Evolutionary conservation across 2,797 vertebrate genomes (phyloP).

Genomic region (Toxotes lorentzi): DNA sequence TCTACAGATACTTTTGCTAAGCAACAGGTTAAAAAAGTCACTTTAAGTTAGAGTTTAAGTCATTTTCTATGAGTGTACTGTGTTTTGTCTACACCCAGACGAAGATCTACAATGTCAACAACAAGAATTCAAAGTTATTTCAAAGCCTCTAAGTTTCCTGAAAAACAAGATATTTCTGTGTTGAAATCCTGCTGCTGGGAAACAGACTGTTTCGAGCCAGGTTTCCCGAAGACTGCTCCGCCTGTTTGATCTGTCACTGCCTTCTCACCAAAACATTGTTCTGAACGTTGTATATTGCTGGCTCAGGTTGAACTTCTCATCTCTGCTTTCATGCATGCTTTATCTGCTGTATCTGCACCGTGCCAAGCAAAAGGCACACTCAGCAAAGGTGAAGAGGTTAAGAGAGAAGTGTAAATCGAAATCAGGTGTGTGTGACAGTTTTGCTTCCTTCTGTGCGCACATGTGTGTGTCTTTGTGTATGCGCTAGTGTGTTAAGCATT

Average conservation of each 20-base stretch:
- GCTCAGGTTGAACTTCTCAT: constrained; percentile 27
- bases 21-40: too few relatives aligned
- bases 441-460: constrained; percentile 40
- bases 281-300: not conserved
- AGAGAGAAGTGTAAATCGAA: constrained; percentile 47
- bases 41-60: not conserved
- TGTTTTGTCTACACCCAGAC: not conserved
- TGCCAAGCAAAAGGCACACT: constrained; percentile 26
- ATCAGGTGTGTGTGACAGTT: constrained; percentile 32
- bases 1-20: not conserved
- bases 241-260: not conserved
- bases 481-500: constrained; percentile 51
- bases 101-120: not conserved
- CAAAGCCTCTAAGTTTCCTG: constrained; percentile 5
- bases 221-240: not conserved
- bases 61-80: not conserved
- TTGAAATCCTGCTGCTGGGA: constrained; percentile 24
- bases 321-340: constrained; percentile 9
- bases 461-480: constrained; percentile 26
- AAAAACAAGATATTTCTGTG: not conserved
- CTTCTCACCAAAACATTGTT: constrained; percentile 1
- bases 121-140: constrained; percentile 7
- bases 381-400: constrained; percentile 52
- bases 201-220: not conserved
- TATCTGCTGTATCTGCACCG: constrained; percentile 50